Base-by-base conservation (phyloP, 2,113 vertebrate genomes). In the Lagopus muta region DNA sequence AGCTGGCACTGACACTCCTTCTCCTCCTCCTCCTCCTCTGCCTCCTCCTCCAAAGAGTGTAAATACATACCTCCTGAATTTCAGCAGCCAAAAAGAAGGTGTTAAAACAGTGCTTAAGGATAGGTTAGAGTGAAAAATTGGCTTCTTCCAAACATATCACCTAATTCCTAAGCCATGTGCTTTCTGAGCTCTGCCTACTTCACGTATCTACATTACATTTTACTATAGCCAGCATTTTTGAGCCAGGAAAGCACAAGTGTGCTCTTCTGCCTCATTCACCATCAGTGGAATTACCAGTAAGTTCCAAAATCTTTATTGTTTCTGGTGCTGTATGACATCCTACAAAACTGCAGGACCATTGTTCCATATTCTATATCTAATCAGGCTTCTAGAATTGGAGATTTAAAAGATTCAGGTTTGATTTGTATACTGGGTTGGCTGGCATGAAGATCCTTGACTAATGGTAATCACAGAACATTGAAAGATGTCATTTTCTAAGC, bases 261-360 rank as follows among this genome's bases (percentile, higher is more conserved):
- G 79, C 65, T 88, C 79, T 86, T 90, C 75, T 91, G 82, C 47
- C 60, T 95, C 75, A 83, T 77, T 94, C 8, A 0, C 42, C 60
- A 64, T 32, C 55, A 88, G 15, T 27, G 83, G 65, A 95, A 93
- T 83, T 64, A 58, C 18, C 72, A 86, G 22, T 78, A 88, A 92
- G 27, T 92, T 91, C 82, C 82, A 93, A 96, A 91, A 81, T 78
- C 75, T 81, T 80, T 89, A 86, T 83, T 71, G 42, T 83, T 95
- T 92, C 52, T 86, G 55, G 67, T 32, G 47, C 47, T 42, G 88
- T 82, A 27, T 67, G 38, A 17, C 79, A 75, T 65, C n/a, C 69
- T 83, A 42, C 30, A 38, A 88, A 86, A 24, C 34, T 3, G 0
- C 43, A 83, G 64, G 43, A 89, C 55, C 38, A 72, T 69, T 43